These are phyloP conservation scores for Rhombomys opimus DNA, from an alignment of 2,113 vertebrate species.

Conservation along the genomic window DNA sequence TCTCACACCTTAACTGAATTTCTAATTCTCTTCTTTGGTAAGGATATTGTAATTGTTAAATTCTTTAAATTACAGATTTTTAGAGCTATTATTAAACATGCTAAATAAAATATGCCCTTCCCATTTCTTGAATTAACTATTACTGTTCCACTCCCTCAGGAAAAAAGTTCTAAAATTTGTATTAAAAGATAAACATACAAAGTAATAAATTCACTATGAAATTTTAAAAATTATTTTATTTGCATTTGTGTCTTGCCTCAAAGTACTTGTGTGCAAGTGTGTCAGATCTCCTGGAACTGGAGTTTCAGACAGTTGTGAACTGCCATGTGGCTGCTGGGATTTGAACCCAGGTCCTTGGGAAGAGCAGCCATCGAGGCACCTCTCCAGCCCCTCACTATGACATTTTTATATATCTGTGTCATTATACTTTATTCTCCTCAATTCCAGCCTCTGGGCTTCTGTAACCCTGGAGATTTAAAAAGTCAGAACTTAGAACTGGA, in stretches of 20 bases:
- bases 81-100: neutral
- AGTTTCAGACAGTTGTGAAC: too few relatives aligned
- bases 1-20: neutral
- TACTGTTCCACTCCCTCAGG: neutral
- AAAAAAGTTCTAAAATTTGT: neutral
- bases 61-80: constrained; percentile 53
- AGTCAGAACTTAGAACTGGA: constrained; percentile 2
- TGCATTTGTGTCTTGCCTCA: too few relatives aligned
- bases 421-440: neutral
- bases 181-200: neutral
- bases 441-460: neutral
- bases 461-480: neutral
- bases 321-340: too few relatives aligned
- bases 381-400: too few relatives aligned
- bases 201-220: neutral
- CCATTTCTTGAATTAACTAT: neutral
- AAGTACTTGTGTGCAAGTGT: too few relatives aligned
- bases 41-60: neutral
- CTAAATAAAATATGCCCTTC: neutral
- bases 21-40: constrained; percentile 7
- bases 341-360: too few relatives aligned
- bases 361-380: too few relatives aligned
- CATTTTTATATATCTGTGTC: neutral
- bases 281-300: too few relatives aligned
- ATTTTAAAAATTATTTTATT: too few relatives aligned